Conservation (phyloP, 2,888 invertebrate genomes). For the Azorinus chamasolen region DNA sequence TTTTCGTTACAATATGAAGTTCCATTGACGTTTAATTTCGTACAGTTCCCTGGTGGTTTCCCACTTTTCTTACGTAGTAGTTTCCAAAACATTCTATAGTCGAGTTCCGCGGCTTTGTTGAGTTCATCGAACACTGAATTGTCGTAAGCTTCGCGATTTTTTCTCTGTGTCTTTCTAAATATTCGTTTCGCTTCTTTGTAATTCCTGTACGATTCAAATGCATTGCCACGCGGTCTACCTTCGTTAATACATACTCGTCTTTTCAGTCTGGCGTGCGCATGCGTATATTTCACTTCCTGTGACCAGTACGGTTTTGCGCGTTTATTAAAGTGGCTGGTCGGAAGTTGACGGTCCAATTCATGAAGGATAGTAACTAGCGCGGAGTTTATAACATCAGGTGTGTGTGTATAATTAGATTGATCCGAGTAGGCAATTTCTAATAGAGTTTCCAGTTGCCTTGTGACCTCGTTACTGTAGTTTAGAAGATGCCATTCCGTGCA, state of each 20-base stretch:
- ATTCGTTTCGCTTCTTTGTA: constrained; percentile 1
- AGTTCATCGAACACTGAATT: constrained; percentile 2
- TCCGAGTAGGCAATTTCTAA: too few relatives aligned
- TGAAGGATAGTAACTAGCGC: too few relatives aligned
- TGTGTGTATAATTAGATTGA: too few relatives aligned
- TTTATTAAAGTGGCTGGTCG: too few relatives aligned
- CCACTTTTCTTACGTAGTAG: background rate
- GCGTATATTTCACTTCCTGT: background rate
- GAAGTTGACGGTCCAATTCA: background rate
- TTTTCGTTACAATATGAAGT: background rate
- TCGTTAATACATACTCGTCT: background rate
- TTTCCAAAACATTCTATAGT: too few relatives aligned
- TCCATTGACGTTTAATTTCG: background rate
- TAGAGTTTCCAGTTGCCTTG: too few relatives aligned
- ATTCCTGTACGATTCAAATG: background rate
- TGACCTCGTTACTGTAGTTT: too few relatives aligned
- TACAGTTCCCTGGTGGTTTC: background rate
- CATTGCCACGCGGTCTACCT: background rate
- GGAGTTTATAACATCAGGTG: too few relatives aligned
- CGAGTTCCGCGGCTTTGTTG: background rate
- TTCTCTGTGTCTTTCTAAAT: background rate
- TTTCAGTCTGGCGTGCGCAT: background rate
- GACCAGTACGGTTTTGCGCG: constrained; percentile 9
- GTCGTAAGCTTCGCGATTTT: background rate
- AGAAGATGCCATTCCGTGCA: too few relatives aligned